These are phyloP conservation scores for Actias luna DNA, from an alignment of 2,888 invertebrate species.

Conservation along the genomic window DNA sequence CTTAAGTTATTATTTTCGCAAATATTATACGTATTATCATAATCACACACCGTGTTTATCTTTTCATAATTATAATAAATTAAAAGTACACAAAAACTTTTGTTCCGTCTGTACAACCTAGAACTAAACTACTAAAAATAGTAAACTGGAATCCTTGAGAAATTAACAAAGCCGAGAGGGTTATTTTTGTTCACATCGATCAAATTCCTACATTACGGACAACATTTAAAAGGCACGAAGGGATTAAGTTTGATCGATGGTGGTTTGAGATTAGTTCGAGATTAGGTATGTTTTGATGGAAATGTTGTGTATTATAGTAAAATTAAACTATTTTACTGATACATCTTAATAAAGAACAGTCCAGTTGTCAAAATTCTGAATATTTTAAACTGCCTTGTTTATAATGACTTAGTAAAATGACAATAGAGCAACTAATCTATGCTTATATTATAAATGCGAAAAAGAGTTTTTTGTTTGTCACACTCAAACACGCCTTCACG, in stretches of 20 bases:
- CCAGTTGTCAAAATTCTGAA: not conserved
- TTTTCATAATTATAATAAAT: not conserved
- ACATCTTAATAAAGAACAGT: not conserved
- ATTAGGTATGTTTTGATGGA: not conserved
- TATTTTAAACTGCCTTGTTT: not conserved
- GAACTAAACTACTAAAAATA: not conserved
- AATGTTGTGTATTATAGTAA: not conserved
- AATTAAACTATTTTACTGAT: not conserved
- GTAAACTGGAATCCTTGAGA: not conserved
- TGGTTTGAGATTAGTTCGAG: not conserved
- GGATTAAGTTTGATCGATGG: constrained; percentile 8
- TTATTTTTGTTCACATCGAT: constrained; percentile 3
- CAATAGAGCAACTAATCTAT: too few relatives aligned
- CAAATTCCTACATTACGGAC: not conserved
- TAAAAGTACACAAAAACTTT: not conserved
- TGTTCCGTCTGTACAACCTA: not conserved
- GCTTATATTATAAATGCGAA: too few relatives aligned
- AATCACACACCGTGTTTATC: too few relatives aligned
- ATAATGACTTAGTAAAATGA: too few relatives aligned
- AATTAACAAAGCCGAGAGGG: not conserved
- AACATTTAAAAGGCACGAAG: not conserved
- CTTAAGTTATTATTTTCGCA: too few relatives aligned
- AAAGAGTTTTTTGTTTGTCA: too few relatives aligned
- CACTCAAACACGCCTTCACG: too few relatives aligned
- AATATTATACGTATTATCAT: too few relatives aligned